Evolutionary conservation across 2,113 vertebrate genomes (phyloP).

Genomic region (Pelecanus crispus): DNA sequence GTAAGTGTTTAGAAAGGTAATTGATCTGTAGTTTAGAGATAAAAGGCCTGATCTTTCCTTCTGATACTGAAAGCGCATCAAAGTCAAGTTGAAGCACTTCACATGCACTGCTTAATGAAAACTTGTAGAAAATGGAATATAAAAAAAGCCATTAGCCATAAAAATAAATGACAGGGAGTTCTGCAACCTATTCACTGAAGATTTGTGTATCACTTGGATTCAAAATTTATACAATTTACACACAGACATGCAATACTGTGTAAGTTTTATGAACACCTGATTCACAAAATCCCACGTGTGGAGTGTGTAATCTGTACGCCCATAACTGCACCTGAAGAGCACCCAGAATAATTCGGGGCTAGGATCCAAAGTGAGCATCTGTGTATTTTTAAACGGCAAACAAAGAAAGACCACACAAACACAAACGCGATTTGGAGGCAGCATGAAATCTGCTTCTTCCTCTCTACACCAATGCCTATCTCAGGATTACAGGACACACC

Average conservation of each 20-base stretch:
- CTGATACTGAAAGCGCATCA: slow-evolving; percentile 51
- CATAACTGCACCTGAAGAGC: background rate
- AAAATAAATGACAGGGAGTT: slow-evolving; percentile 55
- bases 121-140: slow-evolving; percentile 52
- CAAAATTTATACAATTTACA: background rate
- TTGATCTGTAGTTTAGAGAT: slow-evolving; percentile 54
- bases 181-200: background rate
- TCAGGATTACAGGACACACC: background rate
- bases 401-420: background rate
- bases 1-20: slow-evolving; percentile 63
- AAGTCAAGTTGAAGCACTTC: slow-evolving; percentile 60
- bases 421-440: background rate
- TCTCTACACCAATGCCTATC: background rate
- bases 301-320: background rate
- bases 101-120: slow-evolving; percentile 50
- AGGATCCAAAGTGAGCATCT: background rate
- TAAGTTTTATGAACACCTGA: background rate
- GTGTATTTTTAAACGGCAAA: background rate
- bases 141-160: slow-evolving; percentile 58
- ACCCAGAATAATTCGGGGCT: background rate
- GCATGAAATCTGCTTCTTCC: background rate
- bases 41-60: slow-evolving; percentile 56
- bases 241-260: background rate
- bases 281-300: background rate
- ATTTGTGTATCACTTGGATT: slow-evolving; percentile 1